Evolutionary conservation across 53 echinoderm and acorn worm genomes (phyloP).

Genomic region (Henricia sp.): DNA sequence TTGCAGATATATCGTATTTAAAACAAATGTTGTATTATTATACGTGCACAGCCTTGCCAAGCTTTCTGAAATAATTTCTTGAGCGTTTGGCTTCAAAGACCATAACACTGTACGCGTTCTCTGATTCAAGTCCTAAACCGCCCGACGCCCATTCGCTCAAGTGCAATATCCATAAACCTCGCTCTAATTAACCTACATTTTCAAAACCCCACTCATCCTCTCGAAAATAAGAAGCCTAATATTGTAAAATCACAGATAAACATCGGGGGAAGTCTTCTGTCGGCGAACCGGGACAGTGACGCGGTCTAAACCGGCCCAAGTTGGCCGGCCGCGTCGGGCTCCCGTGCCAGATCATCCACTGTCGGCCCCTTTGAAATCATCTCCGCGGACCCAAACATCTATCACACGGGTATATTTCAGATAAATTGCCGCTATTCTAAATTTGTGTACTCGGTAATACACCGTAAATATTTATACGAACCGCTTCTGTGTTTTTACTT

Average conservation of each 20-base stretch:
- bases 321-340: neutral
- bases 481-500: constrained; percentile 7
- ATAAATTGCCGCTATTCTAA: constrained; percentile 42
- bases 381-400: constrained; percentile 18
- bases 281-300: neutral
- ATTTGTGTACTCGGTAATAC: constrained; percentile 39
- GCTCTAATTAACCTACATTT: constrained; percentile 38
- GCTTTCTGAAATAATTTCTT: too few species aligned
- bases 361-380: constrained; percentile 58
- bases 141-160: too few species aligned
- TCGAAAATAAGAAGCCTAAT: constrained; percentile 11
- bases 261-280: constrained; percentile 30
- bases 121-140: too few species aligned
- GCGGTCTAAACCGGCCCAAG: constrained; percentile 5
- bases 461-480: constrained; percentile 61
- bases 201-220: neutral
- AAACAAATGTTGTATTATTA: too few species aligned
- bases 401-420: constrained; percentile 52
- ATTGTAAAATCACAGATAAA: constrained; percentile 50
- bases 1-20: too few species aligned
- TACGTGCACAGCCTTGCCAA: too few species aligned
- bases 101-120: too few species aligned
- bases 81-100: too few species aligned
- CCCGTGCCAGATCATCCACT: constrained; percentile 28
- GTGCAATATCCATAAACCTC: too few species aligned